Evolutionary conservation across 1,140 invertebrate genomes (phyloP), one percentile per base, ranked within the genome.

Genomic region (Wasmannia auropunctata): DNA sequence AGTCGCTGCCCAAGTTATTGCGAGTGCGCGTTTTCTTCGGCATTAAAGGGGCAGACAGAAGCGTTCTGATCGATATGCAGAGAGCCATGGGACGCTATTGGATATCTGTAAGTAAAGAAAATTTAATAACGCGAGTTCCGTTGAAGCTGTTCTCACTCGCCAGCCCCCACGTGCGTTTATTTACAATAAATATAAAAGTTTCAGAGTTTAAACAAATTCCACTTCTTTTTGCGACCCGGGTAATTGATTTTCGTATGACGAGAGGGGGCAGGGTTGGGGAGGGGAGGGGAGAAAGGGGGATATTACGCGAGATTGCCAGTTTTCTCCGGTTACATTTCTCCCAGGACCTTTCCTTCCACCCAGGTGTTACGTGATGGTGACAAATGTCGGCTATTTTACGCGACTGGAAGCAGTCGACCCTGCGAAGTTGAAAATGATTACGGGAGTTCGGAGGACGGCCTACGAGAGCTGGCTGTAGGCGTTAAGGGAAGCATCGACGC

Each of bases 61-160:
- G 88, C 16, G 83, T 76, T 46, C 80, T 94, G 62, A 90, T 90
- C 46, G 87, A 87, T 77, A 65, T 93, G 49, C 90, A 91, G 77
- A 90, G 63, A 74, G 88, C 89, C 3, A 46, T 94, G 31, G 87
- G 88, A 37, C 70, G 62, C 34, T 94, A 91, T 77, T 93, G 93
- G 90, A 63, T 88, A 84, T 85, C 72, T 46, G 90, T 88, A 31
- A 91, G 86, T 84, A 51, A 86, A 87, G 79, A 67, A 54, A 69
- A 74, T 60, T 74, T 83, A 74, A 83, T 83, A 70, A 70, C 46
- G 25, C 11, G 25, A n/a, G 31, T 51, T 34, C n/a, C 65, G 16
- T 58, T 54, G 43, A 81, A 81, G 28, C 14, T 43, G 0, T 31
- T 77, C 28, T 77, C 19, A 22, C 8, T 46, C 34, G 34, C 3